Base-by-base conservation (phyloP, 2,113 vertebrate species). In the Speoplatyrhinus poulsoni region DNA sequence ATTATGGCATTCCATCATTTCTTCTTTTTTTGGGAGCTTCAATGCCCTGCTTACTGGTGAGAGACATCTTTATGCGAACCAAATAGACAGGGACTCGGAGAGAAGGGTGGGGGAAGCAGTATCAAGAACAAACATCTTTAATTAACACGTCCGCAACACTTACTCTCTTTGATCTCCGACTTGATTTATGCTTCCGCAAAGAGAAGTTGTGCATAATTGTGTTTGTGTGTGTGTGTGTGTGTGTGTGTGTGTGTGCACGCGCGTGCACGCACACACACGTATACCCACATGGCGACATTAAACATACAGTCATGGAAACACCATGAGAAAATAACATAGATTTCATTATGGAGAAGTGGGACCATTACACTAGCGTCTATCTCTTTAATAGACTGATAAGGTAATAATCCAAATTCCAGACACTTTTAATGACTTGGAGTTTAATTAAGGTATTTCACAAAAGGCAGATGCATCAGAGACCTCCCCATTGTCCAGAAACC, bases 71-170 rank as follows among this genome's bases (percentile, higher is more conserved):
- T 83, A 88, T 88, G 90, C 82, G 88, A 93, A 89, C 88, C 83
- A 82, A 90, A 85, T 88, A 46, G 71, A 83, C 72, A 70, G 36
- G 36, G 36, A 26, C 26, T 41, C 36, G 36, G 36, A 5, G 5
- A 41, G 36, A 5, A 26, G 36, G 36, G 36, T 41, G 19, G 13
- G 62, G 77, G 85, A 84, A 75, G 80, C 82, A 63, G 70, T 91
- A 92, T 93, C 92, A 74, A 75, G 83, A 85, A 88, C 88, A 87
- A 93, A 88, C 90, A 93, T 93, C 91, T 93, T 90, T 92, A 93
- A 93, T 93, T 93, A 93, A 88, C 90, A 89, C 87, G 74, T 85
- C 84, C 82, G 67, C 79, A 74, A 73, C 85, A 85, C 75, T 87
- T 87, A 85, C 83, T 81, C 75, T 73, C 84, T 89, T 88, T 91